These are phyloP conservation scores for Misgurnus anguillicaudatus DNA, from an alignment of 2,113 vertebrate species.

Conservation along the genomic window DNA sequence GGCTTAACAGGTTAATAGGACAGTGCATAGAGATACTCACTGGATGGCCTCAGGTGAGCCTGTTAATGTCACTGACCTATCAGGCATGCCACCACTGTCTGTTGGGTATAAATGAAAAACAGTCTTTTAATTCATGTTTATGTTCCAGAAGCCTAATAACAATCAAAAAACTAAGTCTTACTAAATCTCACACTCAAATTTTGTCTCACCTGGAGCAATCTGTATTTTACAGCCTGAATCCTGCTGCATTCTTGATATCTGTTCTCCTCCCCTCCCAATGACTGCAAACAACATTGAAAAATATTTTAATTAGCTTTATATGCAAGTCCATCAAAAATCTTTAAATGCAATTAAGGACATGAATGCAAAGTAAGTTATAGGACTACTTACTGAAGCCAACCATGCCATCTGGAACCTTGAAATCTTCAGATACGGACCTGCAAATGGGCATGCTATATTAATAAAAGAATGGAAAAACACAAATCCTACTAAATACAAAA, in stretches of 20 bases:
- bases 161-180: not conserved
- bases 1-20: not conserved
- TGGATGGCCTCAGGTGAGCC: conserved; percentile 91
- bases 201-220: conserved; percentile 88
- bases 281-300: conserved; percentile 69
- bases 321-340: not conserved
- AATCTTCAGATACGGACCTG: conserved; percentile 93
- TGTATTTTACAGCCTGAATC: conserved; percentile 99
- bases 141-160: not conserved
- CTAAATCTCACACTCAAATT: not conserved
- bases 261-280: conserved; percentile 98
- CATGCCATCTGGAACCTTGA: conserved; percentile 99
- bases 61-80: conserved; percentile 93
- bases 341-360: not conserved
- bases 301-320: not conserved
- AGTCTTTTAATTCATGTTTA: not conserved
- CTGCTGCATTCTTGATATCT: conserved; percentile 96
- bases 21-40: conserved; percentile 74
- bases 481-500: not conserved
- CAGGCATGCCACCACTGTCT: conserved; percentile 97
- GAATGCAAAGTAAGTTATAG: not conserved
- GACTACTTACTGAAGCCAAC: conserved; percentile 97
- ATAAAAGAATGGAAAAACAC: not conserved
- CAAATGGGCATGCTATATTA: not conserved
- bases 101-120: conserved; percentile 7